Base-by-base conservation (phyloP, 2,113 vertebrate genomes). In the Phylloscopus trochilus region DNA sequence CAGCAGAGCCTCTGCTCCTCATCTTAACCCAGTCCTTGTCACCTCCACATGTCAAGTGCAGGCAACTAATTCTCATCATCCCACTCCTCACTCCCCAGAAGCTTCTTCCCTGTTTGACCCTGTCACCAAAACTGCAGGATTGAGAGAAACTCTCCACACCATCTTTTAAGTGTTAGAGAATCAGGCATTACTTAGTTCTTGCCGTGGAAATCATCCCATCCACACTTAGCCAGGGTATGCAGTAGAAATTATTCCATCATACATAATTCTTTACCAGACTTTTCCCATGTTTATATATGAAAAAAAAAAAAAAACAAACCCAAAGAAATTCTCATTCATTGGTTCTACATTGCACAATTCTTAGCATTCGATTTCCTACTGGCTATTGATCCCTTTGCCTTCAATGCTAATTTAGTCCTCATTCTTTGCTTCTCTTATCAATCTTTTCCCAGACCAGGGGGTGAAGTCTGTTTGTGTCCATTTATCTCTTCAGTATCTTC, bases 371-470 rank as follows among this genome's bases (percentile, higher is more conserved):
- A 20, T 66, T n/a, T 66, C 24, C 41, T 49, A 9, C 3, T 56
- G 41, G 8, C 23, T 49, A 41, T 35, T 35, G 26, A 51, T 35
- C 31, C 35, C 52, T 75, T 58, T 0, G 0, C 8, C 23, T 24
- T 56, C 1, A 0, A 13, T 31, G 20, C 35, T 58, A 9, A 67
- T 75, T 58, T 66, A 13, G 20, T 66, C 13, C 13, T 49, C 20
- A 21, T 58, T 21, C 10, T 58, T 24, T n/a, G 11, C 11, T 58
- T 58, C 35, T 43, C 35, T 39, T 23, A 66, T 28, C 35, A 67
- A 19, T 43, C 24, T 67, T 31, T 75, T 22, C 62, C 43, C 35
- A 67, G 43, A 75, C 16, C 35, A 85, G 44, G 31, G 17, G 4
- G 2, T 43, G 43, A 43, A 75, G 24, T 30, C 24, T 51, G 20